Conservation (phyloP, 2,888 invertebrate species). For the Lochmaea crataegi region DNA sequence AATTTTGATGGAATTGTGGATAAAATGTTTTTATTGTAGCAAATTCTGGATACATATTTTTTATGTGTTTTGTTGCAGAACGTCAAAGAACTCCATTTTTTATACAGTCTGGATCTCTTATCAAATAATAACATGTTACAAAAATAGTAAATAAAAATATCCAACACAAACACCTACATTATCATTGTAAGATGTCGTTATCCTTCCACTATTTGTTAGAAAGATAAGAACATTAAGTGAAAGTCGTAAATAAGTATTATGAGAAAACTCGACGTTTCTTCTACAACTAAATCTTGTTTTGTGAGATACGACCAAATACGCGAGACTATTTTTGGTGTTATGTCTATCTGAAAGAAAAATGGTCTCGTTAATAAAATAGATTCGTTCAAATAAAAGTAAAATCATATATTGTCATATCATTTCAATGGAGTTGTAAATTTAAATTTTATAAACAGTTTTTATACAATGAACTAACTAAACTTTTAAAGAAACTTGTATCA, state of each 20-base stretch:
- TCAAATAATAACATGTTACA: neutral
- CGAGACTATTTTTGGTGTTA: conserved; percentile 7
- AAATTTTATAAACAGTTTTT: too few species aligned
- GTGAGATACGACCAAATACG: conserved; percentile 14
- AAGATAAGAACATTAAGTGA: conserved; percentile 14
- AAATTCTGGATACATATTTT: neutral
- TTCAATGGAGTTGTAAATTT: too few species aligned
- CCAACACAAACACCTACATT: conserved; percentile 3
- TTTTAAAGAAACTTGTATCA: too few species aligned
- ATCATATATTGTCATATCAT: too few species aligned
- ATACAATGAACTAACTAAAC: too few species aligned
- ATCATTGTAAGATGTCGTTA: conserved; percentile 5
- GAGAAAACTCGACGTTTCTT: conserved; percentile 1
- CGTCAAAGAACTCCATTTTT: neutral
- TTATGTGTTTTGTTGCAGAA: neutral
- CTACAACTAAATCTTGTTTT: conserved; percentile 20
- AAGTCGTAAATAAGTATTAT: conserved; percentile 21
- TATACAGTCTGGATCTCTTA: neutral
- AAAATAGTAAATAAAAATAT: neutral
- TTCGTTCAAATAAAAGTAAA: neutral
- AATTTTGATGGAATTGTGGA: too few species aligned
- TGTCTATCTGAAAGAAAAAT: conserved; percentile 4
- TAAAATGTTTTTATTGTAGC: neutral
- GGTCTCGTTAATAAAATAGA: conserved; percentile 4
- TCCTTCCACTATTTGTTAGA: conserved; percentile 6